Evolutionary conservation across 2,113 vertebrate genomes (phyloP).

Genomic region (Lasiurus borealis): DNA sequence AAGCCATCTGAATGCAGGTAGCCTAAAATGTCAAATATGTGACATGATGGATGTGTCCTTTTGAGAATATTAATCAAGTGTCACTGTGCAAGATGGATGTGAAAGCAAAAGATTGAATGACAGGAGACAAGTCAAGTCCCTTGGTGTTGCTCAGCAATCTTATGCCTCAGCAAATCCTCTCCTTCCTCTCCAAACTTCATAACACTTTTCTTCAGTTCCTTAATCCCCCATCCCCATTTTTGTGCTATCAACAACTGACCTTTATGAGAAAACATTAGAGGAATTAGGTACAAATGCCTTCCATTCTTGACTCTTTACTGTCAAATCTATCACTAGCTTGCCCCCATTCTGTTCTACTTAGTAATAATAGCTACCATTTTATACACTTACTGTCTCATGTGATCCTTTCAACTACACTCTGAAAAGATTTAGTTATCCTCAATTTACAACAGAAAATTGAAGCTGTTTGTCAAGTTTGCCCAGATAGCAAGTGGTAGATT

Average conservation of each 20-base stretch:
- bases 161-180: neutral
- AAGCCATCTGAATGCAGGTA: constrained; percentile 26
- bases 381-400: constrained; percentile 25
- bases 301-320: neutral
- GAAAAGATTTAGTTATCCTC: constrained; percentile 49
- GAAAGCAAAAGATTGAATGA: constrained; percentile 22
- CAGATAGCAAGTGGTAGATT: neutral
- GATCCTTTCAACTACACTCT: constrained; percentile 33
- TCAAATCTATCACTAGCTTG: constrained; percentile 30
- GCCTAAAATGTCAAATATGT: neutral
- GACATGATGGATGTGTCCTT: constrained; percentile 20
- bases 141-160: constrained; percentile 29
- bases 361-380: constrained; percentile 32
- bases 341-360: neutral
- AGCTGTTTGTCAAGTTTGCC: neutral
- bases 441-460: constrained; percentile 56
- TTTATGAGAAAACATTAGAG: constrained; percentile 20
- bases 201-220: neutral
- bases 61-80: constrained; percentile 55
- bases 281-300: neutral
- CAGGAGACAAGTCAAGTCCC: neutral
- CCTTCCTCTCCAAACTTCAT: constrained; percentile 8
- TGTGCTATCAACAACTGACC: neutral
- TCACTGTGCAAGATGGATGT: constrained; percentile 32
- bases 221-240: neutral